phyloP scores from a whole-genome alignment of 2,888 invertebrate species.

The Chorisops tibialis region DNA sequence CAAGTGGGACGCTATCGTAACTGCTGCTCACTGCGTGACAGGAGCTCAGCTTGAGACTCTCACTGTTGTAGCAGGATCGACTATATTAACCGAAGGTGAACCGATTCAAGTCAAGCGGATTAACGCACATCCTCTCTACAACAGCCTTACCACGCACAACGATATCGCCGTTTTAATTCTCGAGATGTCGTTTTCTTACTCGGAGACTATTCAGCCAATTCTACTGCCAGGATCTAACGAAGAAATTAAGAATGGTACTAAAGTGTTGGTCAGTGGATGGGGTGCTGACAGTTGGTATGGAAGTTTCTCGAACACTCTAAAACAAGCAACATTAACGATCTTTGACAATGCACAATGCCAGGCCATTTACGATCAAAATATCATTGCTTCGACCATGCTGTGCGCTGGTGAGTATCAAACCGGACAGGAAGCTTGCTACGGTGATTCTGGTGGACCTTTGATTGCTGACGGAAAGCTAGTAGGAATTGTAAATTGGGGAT shows the following conservation, averaged over 20 bases:
- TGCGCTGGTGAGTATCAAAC: conserved; percentile 43
- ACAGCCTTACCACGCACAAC: conserved; percentile 51
- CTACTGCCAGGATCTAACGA: conserved; percentile 42
- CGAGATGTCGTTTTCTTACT: conserved; percentile 48
- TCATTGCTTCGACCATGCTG: conserved; percentile 42
- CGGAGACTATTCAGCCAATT: conserved; percentile 46
- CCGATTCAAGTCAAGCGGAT: conserved; percentile 49
- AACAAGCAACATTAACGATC: neutral
- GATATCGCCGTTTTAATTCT: conserved; percentile 56
- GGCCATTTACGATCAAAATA: neutral
- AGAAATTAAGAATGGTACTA: neutral
- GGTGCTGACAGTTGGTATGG: neutral
- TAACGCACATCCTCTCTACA: conserved; percentile 51
- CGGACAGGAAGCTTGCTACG: conserved; percentile 43
- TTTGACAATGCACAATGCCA: neutral
- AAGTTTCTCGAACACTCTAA: neutral
- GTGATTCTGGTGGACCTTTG: conserved; percentile 47
- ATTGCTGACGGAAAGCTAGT: conserved; percentile 38
- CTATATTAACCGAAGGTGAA: conserved; percentile 50
- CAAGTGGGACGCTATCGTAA: conserved; percentile 50
- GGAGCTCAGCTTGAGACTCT: conserved; percentile 33
- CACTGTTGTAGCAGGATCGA: conserved; percentile 50
- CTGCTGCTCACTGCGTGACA: conserved; percentile 57
- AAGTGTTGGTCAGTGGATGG: conserved; percentile 24
- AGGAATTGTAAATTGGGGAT: conserved; percentile 46